phyloP scores from a whole-genome alignment of 2,888 invertebrate genomes.

The Drosophila neutralis region DNA sequence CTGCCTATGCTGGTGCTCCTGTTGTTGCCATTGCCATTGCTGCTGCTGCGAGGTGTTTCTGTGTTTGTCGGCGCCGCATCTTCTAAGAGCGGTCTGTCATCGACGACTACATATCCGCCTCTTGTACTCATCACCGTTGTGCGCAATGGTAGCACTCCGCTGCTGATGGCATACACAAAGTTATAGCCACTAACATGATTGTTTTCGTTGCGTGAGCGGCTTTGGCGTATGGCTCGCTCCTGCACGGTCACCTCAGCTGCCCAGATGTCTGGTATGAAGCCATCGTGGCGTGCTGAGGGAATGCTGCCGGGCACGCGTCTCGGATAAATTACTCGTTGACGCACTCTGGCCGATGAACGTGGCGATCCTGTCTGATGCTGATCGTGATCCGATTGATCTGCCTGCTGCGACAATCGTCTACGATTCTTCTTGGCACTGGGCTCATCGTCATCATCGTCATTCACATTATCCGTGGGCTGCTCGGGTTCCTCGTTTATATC shows the following conservation, averaged over 20 bases:
- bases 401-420: background rate
- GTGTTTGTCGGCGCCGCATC: background rate
- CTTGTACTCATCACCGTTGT: background rate
- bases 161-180: constrained; percentile 84
- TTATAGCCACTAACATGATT: constrained; percentile 82
- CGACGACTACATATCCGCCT: background rate
- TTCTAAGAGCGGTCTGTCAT: background rate
- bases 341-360: constrained; percentile 4
- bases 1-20: constrained; percentile 17
- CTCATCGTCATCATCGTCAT: constrained; percentile 61
- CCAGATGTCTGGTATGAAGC: constrained; percentile 84
- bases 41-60: background rate
- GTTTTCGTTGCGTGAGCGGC: constrained; percentile 75
- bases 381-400: constrained; percentile 4
- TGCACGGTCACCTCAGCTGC: constrained; percentile 84
- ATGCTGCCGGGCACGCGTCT: constrained; percentile 3
- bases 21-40: background rate
- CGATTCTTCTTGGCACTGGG: constrained; percentile 57
- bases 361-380: background rate
- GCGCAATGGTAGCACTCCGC: constrained; percentile 81
- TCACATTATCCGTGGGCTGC: constrained; percentile 81
- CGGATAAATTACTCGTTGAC: constrained; percentile 11
- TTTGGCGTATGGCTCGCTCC: constrained; percentile 82
- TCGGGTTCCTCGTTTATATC: constrained; percentile 91
- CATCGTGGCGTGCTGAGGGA: constrained; percentile 53